Evolutionary conservation across 2,888 invertebrate genomes (phyloP).

Genomic region (Leucozona laternaria): DNA sequence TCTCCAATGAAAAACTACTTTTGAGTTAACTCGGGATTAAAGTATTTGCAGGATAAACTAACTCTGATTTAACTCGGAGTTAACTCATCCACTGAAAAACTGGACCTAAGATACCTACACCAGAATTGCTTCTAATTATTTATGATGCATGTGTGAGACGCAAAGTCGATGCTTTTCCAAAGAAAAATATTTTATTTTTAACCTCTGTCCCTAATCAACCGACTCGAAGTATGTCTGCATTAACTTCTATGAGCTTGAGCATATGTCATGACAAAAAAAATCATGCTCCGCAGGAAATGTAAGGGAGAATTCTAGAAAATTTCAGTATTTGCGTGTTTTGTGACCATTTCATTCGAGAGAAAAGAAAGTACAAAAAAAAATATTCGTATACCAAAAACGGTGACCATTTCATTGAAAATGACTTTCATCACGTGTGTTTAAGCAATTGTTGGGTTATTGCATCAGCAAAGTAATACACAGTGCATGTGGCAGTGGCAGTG

Average conservation of each 20-base stretch:
- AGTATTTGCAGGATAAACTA: no score
- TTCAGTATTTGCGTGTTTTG: constrained; percentile 51
- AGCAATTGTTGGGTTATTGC: constrained; percentile 25
- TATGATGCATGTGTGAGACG: no score
- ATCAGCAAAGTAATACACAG: neutral
- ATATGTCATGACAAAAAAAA: neutral
- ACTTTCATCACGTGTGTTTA: constrained; percentile 53
- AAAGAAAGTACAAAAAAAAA: neutral
- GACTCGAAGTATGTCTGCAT: neutral
- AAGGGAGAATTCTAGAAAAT: neutral
- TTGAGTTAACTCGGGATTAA: no score
- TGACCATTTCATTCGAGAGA: constrained; percentile 6
- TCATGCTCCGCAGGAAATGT: neutral
- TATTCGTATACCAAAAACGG: constrained; percentile 1
- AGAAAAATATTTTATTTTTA: no score
- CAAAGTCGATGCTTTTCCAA: no score
- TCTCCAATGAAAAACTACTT: no score
- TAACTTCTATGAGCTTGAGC: neutral
- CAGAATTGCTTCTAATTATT: no score
- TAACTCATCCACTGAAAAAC: no score
- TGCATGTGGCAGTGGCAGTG: neutral
- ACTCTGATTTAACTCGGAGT: no score
- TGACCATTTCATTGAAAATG: constrained; percentile 62
- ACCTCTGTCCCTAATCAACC: neutral
- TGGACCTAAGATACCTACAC: no score